Conservation (phyloP, 1,140 invertebrate species). For the Drosophila insularis region DNA sequence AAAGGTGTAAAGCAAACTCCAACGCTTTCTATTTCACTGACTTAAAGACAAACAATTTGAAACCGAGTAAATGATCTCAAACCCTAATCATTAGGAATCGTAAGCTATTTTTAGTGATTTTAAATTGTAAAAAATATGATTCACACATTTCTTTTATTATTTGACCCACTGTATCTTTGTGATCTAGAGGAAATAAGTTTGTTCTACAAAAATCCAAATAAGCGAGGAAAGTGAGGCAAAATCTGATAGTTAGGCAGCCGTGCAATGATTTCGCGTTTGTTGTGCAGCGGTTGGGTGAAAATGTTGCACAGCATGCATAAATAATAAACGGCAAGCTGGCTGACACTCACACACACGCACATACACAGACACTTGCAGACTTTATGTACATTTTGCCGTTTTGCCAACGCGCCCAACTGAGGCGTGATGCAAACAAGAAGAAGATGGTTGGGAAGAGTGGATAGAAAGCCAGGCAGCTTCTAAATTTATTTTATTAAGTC, state of each 20-base stretch:
- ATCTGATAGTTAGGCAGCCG: conserved; percentile 61
- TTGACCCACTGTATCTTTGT: conserved; percentile 26
- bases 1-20: too few species aligned
- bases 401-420: conserved; percentile 57
- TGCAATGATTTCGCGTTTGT: conserved; percentile 69
- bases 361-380: conserved; percentile 32
- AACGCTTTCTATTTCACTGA: too few species aligned
- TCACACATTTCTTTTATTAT: neutral
- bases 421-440: conserved; percentile 42
- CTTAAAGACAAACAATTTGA: too few species aligned
- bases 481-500: conserved; percentile 82
- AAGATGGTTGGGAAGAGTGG: neutral
- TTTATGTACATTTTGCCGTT: conserved; percentile 77
- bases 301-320: conserved; percentile 80
- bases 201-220: conserved; percentile 27
- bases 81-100: too few species aligned
- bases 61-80: too few species aligned
- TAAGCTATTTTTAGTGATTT: neutral
- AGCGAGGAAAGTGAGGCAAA: conserved; percentile 39
- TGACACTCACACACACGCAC: conserved; percentile 18
- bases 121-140: neutral
- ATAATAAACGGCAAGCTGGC: conserved; percentile 71
- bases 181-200: neutral
- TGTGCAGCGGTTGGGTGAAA: conserved; percentile 75
- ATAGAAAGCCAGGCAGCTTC: conserved; percentile 60